phyloP scores from a whole-genome alignment of 2,888 invertebrate genomes.

The Diplazon laetatorius region DNA sequence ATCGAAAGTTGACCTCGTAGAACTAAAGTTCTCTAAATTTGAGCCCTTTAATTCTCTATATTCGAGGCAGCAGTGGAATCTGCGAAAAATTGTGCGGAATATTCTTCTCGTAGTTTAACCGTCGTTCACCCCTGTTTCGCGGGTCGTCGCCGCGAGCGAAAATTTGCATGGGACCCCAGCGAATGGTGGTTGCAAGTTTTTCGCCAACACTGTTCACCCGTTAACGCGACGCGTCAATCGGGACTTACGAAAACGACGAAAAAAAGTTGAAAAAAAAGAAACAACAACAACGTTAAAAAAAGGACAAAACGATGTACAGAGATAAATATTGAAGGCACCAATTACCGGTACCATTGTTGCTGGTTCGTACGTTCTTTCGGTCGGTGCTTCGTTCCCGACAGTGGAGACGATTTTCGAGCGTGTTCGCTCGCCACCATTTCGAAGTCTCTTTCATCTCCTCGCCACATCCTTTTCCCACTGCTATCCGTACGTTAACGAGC shows the following conservation, averaged over 20 bases:
- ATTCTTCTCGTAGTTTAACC: conserved; percentile 2
- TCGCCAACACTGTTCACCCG: background rate
- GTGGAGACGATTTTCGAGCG: conserved; percentile 9
- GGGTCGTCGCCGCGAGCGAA: background rate
- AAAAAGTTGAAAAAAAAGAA: background rate
- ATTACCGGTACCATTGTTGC: conserved; percentile 50
- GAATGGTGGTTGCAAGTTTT: background rate
- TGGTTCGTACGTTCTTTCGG: conserved; percentile 24
- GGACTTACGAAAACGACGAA: conserved; percentile 8
- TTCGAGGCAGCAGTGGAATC: conserved; percentile 3
- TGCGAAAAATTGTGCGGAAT: background rate
- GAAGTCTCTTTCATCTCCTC: conserved; percentile 27
- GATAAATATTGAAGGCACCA: conserved; percentile 26
- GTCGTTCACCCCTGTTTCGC: background rate
- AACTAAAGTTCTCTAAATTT: no score
- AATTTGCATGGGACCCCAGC: conserved; percentile 6
- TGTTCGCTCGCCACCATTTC: conserved; percentile 14
- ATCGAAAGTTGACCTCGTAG: no score
- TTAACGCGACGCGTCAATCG: background rate
- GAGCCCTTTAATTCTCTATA: no score
- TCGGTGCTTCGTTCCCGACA: conserved; percentile 1
- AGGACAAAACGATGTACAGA: background rate
- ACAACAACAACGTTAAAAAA: no score
- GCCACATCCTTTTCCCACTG: conserved; percentile 15
- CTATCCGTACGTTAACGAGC: conserved; percentile 42